Evolutionary conservation across 2,113 vertebrate species (phyloP), one percentile per base, ranked within the genome.

Genomic region (Pelobates fuscus): DNA sequence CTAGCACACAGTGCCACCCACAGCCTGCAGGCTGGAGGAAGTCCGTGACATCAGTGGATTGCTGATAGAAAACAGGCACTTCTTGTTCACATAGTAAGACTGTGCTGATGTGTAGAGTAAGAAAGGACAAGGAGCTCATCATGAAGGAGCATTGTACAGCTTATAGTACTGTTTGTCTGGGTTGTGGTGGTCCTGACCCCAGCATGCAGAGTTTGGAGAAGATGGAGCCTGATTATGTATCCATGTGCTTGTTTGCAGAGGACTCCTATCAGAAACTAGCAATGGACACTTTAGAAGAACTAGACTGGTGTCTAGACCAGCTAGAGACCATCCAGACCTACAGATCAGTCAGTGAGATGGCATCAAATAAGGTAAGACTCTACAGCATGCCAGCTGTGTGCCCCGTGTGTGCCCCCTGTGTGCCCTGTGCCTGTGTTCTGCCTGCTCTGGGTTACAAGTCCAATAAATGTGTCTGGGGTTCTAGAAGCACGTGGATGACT

Each of bases 291-390:
- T 90, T 98, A 92, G 96, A 98, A 86, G 97, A 98, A 86, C 81
- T 98, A 87, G 97, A 98, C 93, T 98, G 97, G 97, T 98, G 97
- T 89, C 84, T 98, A 87, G 96, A 98, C 86, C 97, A 98, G 90
- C 93, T 98, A 83, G 96, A 98, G 88, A 97, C 97, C 80, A 98
- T 98, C 82, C 97, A 98, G 90, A 98, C 96, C 26, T 98, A 98
- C 85, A 93, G 97, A 81, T 98, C 97, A 0, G 97, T 98, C 91
- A 98, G 97, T 5, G 97, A 98, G 91, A 98, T 98, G 97, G 97
- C 97, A 81, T 98, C 97, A 52, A 98, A 96, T 84, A 98, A 98
- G 96, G 97, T 98, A 93, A 83, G 92, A 14, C 17, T 43, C 69
- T 20, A 5, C 12, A 17, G 14, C 7, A 7, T 41, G 15, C 67